Percentiles rank a stretch among this genome's conserved stretches.
Evolutionary conservation across 2,888 invertebrate species (phyloP).

Genomic region (Xestobium rufovillosum): DNA sequence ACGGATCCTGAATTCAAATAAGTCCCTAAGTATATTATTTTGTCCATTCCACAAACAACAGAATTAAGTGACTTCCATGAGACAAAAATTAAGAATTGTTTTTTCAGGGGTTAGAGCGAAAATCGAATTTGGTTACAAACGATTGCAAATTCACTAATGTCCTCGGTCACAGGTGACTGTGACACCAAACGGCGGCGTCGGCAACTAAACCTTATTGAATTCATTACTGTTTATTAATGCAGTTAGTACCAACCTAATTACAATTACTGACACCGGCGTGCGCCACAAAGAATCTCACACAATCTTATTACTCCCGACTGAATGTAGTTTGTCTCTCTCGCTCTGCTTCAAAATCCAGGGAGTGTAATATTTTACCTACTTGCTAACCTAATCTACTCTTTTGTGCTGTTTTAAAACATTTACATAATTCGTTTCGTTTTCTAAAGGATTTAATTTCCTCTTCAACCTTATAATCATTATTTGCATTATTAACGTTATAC

Average conservation of each 20-base stretch:
- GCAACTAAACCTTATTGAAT: conserved; percentile 38
- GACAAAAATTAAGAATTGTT: no score
- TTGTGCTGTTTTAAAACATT: conserved; percentile 20
- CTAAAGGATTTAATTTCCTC: conserved; percentile 1
- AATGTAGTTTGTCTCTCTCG: conserved; percentile 21
- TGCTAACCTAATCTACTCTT: conserved; percentile 1
- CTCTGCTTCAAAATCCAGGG: no score
- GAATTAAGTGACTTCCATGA: no score
- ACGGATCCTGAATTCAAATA: no score
- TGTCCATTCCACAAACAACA: no score
- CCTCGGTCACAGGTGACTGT: conserved; percentile 24
- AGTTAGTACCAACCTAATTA: conserved; percentile 44
- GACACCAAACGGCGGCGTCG: conserved; percentile 28
- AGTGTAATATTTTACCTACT: background rate
- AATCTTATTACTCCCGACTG: conserved; percentile 31
- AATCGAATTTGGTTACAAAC: no score
- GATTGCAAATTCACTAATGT: conserved; percentile 1
- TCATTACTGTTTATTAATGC: conserved; percentile 38
- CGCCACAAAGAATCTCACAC: conserved; percentile 31
- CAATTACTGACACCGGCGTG: conserved; percentile 40
- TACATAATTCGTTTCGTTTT: conserved; percentile 18
- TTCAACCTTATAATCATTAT: background rate
- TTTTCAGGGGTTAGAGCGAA: no score
- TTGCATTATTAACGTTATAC: no score
- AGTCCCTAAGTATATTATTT: no score